These are phyloP conservation scores for Frieseomelitta varia DNA, from an alignment of 1,140 invertebrate genomes.

Conservation along the genomic window DNA sequence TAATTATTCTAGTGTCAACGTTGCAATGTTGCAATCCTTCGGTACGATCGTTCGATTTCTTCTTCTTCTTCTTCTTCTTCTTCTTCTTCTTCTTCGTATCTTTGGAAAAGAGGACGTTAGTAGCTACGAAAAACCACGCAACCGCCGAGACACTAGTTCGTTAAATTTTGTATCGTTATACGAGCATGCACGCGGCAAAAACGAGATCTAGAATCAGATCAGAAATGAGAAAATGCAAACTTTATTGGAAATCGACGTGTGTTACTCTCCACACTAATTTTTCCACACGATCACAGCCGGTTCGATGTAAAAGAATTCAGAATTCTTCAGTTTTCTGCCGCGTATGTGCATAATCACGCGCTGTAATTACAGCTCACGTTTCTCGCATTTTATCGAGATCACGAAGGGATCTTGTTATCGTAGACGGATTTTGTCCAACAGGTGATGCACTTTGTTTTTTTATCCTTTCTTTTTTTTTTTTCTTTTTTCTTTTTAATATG, in stretches of 20 bases:
- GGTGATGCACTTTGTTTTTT: not conserved
- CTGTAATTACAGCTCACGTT: constrained; percentile 13
- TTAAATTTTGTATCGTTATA: too few relatives aligned
- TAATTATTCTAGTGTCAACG: too few relatives aligned
- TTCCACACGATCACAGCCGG: not conserved
- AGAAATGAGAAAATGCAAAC: too few relatives aligned
- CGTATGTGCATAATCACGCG: too few relatives aligned
- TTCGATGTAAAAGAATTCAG: not conserved
- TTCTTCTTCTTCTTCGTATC: not conserved
- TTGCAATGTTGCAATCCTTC: not conserved
- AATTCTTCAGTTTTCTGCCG: not conserved
- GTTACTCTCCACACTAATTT: too few relatives aligned
- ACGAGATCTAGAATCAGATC: too few relatives aligned
- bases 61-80: too few relatives aligned
- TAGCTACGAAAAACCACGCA: too few relatives aligned
- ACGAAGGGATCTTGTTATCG: not conserved
- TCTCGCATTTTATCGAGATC: not conserved
- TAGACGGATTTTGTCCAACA: not conserved
- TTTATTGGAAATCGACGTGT: not conserved
- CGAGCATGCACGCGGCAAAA: too few relatives aligned
- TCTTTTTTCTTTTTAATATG: not conserved
- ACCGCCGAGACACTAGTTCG: too few relatives aligned
- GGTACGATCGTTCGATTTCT: not conserved
- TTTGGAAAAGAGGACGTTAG: too few relatives aligned
- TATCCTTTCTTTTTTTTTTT: not conserved